Evolutionary conservation across 1,140 invertebrate species (phyloP).

Genomic region (Drosophila malerkotliana): DNA sequence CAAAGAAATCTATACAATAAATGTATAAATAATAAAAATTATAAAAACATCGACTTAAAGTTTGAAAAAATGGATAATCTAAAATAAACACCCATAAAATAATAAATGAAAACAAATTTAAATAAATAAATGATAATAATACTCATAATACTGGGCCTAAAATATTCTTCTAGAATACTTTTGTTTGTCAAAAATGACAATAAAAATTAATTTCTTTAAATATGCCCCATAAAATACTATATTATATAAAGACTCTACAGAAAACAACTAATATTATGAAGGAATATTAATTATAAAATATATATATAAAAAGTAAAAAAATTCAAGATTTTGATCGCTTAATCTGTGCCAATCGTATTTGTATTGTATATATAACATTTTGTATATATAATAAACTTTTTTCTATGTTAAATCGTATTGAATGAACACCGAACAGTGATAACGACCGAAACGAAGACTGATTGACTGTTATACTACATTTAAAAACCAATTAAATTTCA

Average conservation of each 20-base stretch:
- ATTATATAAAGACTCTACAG: background rate
- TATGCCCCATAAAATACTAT: slow-evolving; percentile 3
- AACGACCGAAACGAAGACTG: slow-evolving; percentile 7
- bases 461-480: background rate
- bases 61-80: slow-evolving; percentile 12
- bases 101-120: slow-evolving; percentile 11
- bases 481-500: background rate
- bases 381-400: slow-evolving; percentile 68
- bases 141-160: background rate
- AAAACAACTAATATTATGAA: slow-evolving; percentile 17
- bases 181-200: background rate
- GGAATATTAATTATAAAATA: slow-evolving; percentile 7
- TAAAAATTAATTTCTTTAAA: background rate
- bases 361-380: slow-evolving; percentile 61
- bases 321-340: slow-evolving; percentile 48
- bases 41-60: slow-evolving; percentile 20
- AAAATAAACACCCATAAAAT: slow-evolving; percentile 20
- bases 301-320: slow-evolving; percentile 27
- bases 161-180: background rate
- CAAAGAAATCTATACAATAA: slow-evolving; percentile 33
- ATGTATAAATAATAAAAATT: slow-evolving; percentile 30
- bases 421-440: slow-evolving; percentile 34
- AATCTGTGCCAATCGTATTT: slow-evolving; percentile 83
- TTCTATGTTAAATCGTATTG: slow-evolving; percentile 60
- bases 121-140: background rate